Evolutionary conservation across 2,888 invertebrate species (phyloP).

Genomic region (Dendrolimus houi): DNA sequence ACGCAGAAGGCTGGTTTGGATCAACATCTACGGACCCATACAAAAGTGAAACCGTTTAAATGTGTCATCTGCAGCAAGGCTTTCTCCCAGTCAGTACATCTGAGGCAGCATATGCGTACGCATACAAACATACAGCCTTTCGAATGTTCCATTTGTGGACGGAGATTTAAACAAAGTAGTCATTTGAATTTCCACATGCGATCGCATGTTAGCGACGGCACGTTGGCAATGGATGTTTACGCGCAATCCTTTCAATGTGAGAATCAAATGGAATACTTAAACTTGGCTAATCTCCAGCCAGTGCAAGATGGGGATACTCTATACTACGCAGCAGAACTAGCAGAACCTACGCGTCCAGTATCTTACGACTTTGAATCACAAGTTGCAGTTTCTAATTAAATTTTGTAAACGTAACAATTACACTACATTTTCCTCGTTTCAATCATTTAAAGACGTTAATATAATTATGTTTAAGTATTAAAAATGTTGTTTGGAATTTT

Average conservation of each 20-base stretch:
- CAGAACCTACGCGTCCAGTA: slow-evolving; percentile 18
- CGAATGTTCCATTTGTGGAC: slow-evolving; percentile 52
- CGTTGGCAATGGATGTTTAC: slow-evolving; percentile 36
- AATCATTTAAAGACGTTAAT: no score
- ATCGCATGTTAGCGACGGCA: slow-evolving; percentile 45
- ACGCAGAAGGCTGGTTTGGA: slow-evolving; percentile 67
- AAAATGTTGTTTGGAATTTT: no score
- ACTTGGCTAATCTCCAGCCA: slow-evolving; percentile 49
- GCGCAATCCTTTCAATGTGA: slow-evolving; percentile 30
- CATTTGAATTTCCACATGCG: slow-evolving; percentile 68
- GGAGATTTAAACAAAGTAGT: slow-evolving; percentile 65
- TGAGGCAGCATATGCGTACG: slow-evolving; percentile 68
- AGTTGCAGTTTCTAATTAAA: slow-evolving; percentile 3
- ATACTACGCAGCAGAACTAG: slow-evolving; percentile 56
- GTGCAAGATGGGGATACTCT: slow-evolving; percentile 51
- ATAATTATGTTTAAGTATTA: no score
- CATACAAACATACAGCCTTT: slow-evolving; percentile 71
- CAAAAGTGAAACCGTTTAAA: slow-evolving; percentile 64
- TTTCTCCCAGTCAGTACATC: slow-evolving; percentile 67
- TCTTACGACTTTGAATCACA: slow-evolving; percentile 19
- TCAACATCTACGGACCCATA: slow-evolving; percentile 66
- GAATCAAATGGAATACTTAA: slow-evolving; percentile 43
- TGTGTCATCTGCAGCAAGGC: slow-evolving; percentile 64
- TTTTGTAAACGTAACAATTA: no score
- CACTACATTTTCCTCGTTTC: no score